Conservation (phyloP, 2,113 vertebrate genomes). For the Oryzias celebensis region DNA sequence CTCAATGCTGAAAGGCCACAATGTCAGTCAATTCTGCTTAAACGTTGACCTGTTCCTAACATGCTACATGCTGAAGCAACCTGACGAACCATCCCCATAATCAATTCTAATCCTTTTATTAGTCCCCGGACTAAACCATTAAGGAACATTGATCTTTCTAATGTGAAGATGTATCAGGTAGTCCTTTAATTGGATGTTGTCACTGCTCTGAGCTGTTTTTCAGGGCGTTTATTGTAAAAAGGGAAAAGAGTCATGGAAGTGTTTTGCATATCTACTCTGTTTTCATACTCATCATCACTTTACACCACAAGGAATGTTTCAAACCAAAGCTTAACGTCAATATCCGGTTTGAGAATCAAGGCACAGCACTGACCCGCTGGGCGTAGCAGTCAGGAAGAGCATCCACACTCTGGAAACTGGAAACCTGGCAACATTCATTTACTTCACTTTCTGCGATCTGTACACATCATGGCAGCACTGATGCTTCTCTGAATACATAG, state of each 20-base stretch:
- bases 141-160: constrained; percentile 46
- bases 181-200: constrained; percentile 54
- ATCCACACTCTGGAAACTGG: neutral
- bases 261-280: neutral
- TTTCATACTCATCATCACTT: neutral
- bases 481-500: constrained; percentile 39
- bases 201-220: constrained; percentile 41
- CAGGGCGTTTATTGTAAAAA: constrained; percentile 41
- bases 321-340: neutral
- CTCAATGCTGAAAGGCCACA: constrained; percentile 25
- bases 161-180: constrained; percentile 44
- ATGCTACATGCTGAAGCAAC: constrained; percentile 6
- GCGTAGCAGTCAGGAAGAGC: neutral
- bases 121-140: constrained; percentile 53
- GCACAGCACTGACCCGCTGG: neutral
- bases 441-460: constrained; percentile 11
- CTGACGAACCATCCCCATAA: constrained; percentile 43
- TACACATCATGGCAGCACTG: constrained; percentile 27
- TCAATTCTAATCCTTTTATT: constrained; percentile 56
- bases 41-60: constrained; percentile 35
- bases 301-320: neutral
- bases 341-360: neutral
- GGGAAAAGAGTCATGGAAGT: constrained; percentile 3
- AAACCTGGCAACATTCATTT: constrained; percentile 3
- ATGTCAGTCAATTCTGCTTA: constrained; percentile 36